Conservation (phyloP, 2,888 invertebrate species). For the Melieria omissa region DNA sequence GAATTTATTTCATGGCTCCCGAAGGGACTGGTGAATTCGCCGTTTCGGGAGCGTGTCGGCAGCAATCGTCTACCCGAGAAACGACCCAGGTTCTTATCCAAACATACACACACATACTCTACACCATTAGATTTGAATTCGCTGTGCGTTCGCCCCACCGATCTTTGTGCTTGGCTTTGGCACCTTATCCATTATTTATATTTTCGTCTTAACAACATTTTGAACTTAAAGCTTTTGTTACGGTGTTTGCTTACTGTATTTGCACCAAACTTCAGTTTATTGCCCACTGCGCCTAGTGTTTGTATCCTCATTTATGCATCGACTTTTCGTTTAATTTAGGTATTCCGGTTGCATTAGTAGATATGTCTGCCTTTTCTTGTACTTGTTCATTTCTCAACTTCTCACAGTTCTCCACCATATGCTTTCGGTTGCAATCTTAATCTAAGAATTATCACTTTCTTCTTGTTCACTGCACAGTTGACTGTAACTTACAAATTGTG, state of each 20-base stretch:
- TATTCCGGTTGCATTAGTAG: no score
- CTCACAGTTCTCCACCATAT: no score
- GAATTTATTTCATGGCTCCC: slow-evolving; percentile 12
- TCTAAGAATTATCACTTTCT: no score
- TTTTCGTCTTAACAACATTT: slow-evolving; percentile 39
- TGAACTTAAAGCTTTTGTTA: slow-evolving; percentile 26
- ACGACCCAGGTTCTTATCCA: slow-evolving; percentile 78
- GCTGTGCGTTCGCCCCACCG: no score
- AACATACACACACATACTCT: not conserved
- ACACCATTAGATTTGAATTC: not conserved
- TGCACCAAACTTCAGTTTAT: no score
- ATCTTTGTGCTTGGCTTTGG: slow-evolving; percentile 4
- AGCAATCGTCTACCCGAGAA: slow-evolving; percentile 88
- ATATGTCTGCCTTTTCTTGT: no score
- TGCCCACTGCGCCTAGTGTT: no score
- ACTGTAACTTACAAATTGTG: no score
- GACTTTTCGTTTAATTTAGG: no score
- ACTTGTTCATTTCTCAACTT: no score
- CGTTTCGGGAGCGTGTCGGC: slow-evolving; percentile 89
- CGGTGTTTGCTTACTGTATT: slow-evolving; percentile 36
- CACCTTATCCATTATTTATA: slow-evolving; percentile 37
- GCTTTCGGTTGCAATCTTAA: no score
- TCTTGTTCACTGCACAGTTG: not conserved
- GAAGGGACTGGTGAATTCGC: slow-evolving; percentile 77
- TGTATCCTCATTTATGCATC: no score